Conservation (phyloP, 2,797 vertebrate species). For the Xenentodon cancila region DNA sequence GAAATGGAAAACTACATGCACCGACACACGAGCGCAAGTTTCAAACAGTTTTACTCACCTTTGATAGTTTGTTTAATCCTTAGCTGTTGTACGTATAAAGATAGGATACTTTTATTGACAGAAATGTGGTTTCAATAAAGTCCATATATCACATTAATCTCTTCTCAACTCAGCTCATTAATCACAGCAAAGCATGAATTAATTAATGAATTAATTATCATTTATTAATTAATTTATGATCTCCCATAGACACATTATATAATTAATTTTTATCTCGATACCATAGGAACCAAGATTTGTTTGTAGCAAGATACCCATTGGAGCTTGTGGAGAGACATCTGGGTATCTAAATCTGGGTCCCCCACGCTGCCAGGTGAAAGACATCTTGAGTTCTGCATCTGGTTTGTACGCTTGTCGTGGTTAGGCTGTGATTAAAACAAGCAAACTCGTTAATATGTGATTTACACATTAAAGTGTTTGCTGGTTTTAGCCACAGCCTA, state of each 20-base stretch:
- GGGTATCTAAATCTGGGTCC: constrained; percentile 45
- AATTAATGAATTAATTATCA: too few species aligned
- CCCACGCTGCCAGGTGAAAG: constrained; percentile 58
- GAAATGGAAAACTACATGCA: too few species aligned
- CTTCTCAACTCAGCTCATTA: too few species aligned
- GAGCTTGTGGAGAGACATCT: constrained; percentile 52
- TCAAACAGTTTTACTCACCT: not conserved
- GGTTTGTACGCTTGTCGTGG: constrained; percentile 22
- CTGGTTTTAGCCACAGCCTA: too few species aligned
- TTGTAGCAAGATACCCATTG: constrained; percentile 42
- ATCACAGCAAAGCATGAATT: too few species aligned
- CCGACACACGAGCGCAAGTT: too few species aligned
- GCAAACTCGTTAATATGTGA: too few species aligned
- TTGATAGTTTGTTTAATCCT: constrained; percentile 21
- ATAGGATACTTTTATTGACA: constrained; percentile 4
- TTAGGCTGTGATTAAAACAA: too few species aligned
- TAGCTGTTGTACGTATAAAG: constrained; percentile 4
- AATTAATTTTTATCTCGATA: constrained; percentile 48
- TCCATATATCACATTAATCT: constrained; percentile 39
- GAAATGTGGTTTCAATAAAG: constrained; percentile 32
- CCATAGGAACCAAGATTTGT: constrained; percentile 70
- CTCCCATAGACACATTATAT: too few species aligned
- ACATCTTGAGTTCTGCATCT: constrained; percentile 42
- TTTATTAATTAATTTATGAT: too few species aligned
- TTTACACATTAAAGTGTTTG: constrained; percentile 5